Evolutionary conservation across 2,797 vertebrate species (phyloP), one percentile per base, ranked within the genome.

Genomic region (Thunnus albacares): DNA sequence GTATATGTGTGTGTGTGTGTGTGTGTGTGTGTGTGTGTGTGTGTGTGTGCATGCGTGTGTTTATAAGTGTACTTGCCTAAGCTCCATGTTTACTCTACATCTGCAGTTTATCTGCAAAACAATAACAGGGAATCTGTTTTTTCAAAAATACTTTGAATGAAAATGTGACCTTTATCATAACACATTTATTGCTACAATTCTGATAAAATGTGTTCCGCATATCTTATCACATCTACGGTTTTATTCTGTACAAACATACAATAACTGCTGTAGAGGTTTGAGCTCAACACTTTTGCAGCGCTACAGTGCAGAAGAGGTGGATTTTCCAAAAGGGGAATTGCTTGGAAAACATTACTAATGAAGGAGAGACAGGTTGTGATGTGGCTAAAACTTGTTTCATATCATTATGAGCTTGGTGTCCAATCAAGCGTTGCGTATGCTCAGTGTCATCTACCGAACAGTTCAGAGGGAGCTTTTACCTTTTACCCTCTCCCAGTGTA

Each of bases 371-470:
- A 49, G 6, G 4, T 15, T 61, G 11, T 47, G 26, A 45, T 45
- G 38, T 35, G 6, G 20, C 51, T 38, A 3, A 33, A 49, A 49
- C 5, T 38, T 38, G 57, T 41, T 43, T 20, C 24, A 30, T 53
- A 30, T 68, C 43, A 68, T 64, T 49, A 38, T 51, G 26, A 56
- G 38, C 9, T 59, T 26, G 11, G 41, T 20, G 6, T 79, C 65
- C 69, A 81, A 59, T 72, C n/a, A 62, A 65, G 60, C 22, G 2
- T 69, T 24, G 75, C 38, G 14, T 49, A 73, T 49, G 41, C 77
- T 74, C 53, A 71, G 80, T 82, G 84, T 71, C 55, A 80, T 71
- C 58, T 41, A 41, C 52, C 68, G 75, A 49, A 70, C 28, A 60
- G 65, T 45, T 62, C n/a, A 74, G 33, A 74, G 56, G 17, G 24